Percentiles rank a stretch among this genome's conserved stretches.
These are phyloP conservation scores for Zoanthus gigantus DNA, from an alignment of 92 coral and sea anemone genomes.

Conservation along the genomic window DNA sequence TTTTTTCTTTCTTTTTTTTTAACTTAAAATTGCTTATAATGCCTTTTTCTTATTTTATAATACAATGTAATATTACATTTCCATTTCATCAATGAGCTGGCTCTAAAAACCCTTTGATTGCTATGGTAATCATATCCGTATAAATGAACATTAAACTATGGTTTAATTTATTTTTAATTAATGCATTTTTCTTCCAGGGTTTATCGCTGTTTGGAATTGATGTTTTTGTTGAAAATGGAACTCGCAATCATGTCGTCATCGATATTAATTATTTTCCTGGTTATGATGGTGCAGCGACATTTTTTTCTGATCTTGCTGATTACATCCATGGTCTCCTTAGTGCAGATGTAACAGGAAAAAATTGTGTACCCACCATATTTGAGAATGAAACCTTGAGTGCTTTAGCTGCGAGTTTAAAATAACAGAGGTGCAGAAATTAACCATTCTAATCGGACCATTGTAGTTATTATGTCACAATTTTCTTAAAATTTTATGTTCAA, in stretches of 20 bases:
- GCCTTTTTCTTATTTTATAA: no score
- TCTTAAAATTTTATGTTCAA: neutral
- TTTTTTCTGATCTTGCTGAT: slow-evolving; percentile 81
- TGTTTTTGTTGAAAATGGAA: slow-evolving; percentile 94
- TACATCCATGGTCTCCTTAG: slow-evolving; percentile 67
- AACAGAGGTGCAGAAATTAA: neutral
- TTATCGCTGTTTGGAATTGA: slow-evolving; percentile 96
- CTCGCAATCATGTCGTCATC: slow-evolving; percentile 88
- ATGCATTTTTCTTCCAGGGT: slow-evolving; percentile 56
- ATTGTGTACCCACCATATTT: slow-evolving; percentile 21
- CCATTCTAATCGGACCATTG: neutral
- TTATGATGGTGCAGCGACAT: slow-evolving; percentile 85
- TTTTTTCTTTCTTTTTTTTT: no score
- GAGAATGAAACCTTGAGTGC: slow-evolving; percentile 16
- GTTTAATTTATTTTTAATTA: neutral
- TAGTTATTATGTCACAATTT: neutral
- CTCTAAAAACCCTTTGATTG: no score
- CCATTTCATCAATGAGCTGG: no score
- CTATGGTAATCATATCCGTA: no score
- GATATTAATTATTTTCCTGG: slow-evolving; percentile 99
- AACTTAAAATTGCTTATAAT: no score
- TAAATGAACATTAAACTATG: neutral
- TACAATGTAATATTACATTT: no score
- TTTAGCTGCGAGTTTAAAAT: slow-evolving; percentile 41
- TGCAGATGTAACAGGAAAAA: slow-evolving; percentile 39